Evolutionary conservation across 2,888 invertebrate species (phyloP).

Genomic region (Ophion costatus): DNA sequence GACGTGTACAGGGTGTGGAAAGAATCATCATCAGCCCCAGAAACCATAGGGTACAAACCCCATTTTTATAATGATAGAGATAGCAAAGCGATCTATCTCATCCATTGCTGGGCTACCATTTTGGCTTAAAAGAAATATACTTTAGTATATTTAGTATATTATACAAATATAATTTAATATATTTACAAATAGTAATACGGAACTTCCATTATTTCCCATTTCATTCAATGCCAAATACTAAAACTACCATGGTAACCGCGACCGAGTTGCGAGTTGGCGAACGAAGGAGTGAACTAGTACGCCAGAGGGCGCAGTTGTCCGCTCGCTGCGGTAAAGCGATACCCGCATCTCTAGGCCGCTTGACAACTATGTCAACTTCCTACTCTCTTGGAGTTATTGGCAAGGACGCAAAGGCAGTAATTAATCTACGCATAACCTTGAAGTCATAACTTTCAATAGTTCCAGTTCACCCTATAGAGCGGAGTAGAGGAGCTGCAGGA

Average conservation of each 20-base stretch:
- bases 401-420: background rate
- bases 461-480: background rate
- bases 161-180: too few relatives aligned
- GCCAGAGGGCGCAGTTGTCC: background rate
- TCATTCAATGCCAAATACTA: too few relatives aligned
- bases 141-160: too few relatives aligned
- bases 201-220: too few relatives aligned
- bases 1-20: background rate
- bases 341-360: background rate
- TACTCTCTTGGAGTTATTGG: background rate
- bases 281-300: background rate
- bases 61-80: too few relatives aligned
- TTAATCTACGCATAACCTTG: background rate
- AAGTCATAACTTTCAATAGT: background rate
- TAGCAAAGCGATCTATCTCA: too few relatives aligned
- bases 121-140: too few relatives aligned
- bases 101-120: too few relatives aligned
- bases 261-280: background rate
- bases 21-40: background rate
- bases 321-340: too few relatives aligned
- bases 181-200: too few relatives aligned
- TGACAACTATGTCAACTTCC: background rate
- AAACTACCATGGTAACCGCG: background rate
- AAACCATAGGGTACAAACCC: background rate
- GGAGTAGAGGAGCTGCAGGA: conserved; percentile 1